These are phyloP conservation scores for Tupaia tana DNA, from an alignment of 2,113 vertebrate genomes.

Conservation along the genomic window DNA sequence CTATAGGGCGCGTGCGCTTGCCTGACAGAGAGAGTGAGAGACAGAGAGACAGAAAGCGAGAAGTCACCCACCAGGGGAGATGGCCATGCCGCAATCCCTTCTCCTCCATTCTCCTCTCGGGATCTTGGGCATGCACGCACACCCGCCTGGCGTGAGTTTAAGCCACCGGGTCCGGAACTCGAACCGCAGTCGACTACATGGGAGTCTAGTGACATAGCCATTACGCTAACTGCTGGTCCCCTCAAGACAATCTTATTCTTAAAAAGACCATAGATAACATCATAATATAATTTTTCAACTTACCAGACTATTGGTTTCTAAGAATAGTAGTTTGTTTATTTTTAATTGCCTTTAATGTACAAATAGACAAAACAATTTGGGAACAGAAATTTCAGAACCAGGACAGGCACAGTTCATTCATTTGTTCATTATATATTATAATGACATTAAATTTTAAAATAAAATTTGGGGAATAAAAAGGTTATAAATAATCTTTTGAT, in stretches of 20 bases:
- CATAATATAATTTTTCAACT: not conserved
- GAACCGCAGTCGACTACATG: too few species aligned
- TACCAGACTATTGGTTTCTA: not conserved
- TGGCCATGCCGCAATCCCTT: too few species aligned
- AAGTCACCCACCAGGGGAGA: too few species aligned
- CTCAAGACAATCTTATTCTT: slow-evolving; percentile 29
- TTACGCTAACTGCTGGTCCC: too few species aligned
- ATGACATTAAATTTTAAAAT: slow-evolving; percentile 35
- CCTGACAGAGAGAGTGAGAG: too few species aligned
- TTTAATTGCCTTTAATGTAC: not conserved
- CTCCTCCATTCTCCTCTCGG: too few species aligned
- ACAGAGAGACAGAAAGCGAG: too few species aligned
- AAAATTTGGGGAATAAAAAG: slow-evolving; percentile 13
- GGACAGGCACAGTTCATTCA: not conserved
- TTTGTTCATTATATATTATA: not conserved
- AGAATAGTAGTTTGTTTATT: not conserved
- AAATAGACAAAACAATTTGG: not conserved
- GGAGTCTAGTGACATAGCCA: too few species aligned
- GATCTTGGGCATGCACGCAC: too few species aligned
- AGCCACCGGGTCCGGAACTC: too few species aligned
- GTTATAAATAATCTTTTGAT: not conserved
- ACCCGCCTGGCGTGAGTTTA: too few species aligned
- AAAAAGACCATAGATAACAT: not conserved
- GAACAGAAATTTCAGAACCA: slow-evolving; percentile 24
- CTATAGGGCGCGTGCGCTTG: too few species aligned